Percentiles rank a stretch among this genome's conserved stretches.
Evolutionary conservation across 1,140 invertebrate species (phyloP).

Genomic region (Goniozus legneri): DNA sequence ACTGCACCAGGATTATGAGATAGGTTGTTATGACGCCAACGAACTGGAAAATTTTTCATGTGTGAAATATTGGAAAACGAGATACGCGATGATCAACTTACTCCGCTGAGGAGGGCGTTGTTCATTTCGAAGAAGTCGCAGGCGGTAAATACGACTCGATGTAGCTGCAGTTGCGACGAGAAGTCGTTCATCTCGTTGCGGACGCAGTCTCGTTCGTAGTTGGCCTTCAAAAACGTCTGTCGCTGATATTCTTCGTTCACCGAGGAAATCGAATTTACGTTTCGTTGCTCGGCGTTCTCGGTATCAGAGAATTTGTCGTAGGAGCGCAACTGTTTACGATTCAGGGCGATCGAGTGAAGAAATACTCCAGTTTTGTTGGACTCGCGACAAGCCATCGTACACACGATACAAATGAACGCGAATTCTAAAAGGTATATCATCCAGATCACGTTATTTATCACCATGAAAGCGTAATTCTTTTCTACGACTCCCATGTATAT

Average conservation of each 20-base stretch:
- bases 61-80: background rate
- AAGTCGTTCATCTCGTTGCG: slow-evolving; percentile 33
- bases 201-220: slow-evolving; percentile 18
- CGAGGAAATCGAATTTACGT: no score
- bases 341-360: slow-evolving; percentile 20
- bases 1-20: slow-evolving; percentile 39
- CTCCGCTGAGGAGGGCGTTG: slow-evolving; percentile 28
- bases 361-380: slow-evolving; percentile 23
- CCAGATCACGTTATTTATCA: slow-evolving; percentile 38
- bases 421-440: slow-evolving; percentile 29
- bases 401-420: slow-evolving; percentile 26
- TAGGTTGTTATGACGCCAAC: slow-evolving; percentile 36
- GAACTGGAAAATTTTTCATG: slow-evolving; percentile 32
- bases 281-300: background rate
- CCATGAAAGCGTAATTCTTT: slow-evolving; percentile 25
- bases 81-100: slow-evolving; percentile 20
- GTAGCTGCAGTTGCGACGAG: slow-evolving; percentile 26
- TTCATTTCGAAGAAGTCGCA: slow-evolving; percentile 34
- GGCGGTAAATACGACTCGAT: slow-evolving; percentile 24
- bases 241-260: background rate
- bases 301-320: background rate
- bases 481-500: slow-evolving; percentile 39
- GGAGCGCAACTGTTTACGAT: background rate
- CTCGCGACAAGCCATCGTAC: slow-evolving; percentile 22
- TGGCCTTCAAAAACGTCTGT: slow-evolving; percentile 11